Evolutionary conservation across 2,797 vertebrate genomes (phyloP), one percentile per base, ranked within the genome.

Genomic region (Pyrocephalus nanus): DNA sequence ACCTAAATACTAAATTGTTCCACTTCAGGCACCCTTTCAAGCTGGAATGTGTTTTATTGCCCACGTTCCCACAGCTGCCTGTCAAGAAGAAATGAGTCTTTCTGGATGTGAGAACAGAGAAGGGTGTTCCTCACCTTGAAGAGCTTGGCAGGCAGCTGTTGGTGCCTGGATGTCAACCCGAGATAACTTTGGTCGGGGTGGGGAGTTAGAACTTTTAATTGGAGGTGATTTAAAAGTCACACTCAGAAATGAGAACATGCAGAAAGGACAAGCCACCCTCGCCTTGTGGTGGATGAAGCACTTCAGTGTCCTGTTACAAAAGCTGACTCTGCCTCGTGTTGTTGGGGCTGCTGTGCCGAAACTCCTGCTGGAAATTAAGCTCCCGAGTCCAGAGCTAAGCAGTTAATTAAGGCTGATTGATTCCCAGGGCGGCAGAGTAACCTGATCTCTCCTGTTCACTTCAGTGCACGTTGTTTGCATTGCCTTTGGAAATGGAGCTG

Each of bases 351-450:
- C 50, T 1, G 2, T 65, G 54, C 62, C 14, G 50, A 67, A 85
- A 65, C 30, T 36, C 38, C 2, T 25, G 45, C 74, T 92, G 66
- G 6, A 89, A 90, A 76, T 72, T 27, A 48, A 62, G 11, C n/a
- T 73, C 48, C 64, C 11, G 38, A 45, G 43, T 73, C 45, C 50
- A 32, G 70, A 89, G 40, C 40, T 72, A 42, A 58, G 27, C 81
- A 58, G 16, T 71, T 88, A 66, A 91, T 94, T 82, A 85, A 80
- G 71, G 86, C 65, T 79, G 91, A 86, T 95, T 72, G 89, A 90
- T 78, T 92, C 47, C 15, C 70, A 77, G 75, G 25, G 22, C 23
- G 54, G 78, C 65, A 43, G 76, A 55, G 85, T 16, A 53, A 83
- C 62, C 19, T 22, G 62, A 91, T 83, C 81, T 65, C 34, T 43